Conservation (phyloP, 2,113 vertebrate species). For the Indicator maculatus region DNA sequence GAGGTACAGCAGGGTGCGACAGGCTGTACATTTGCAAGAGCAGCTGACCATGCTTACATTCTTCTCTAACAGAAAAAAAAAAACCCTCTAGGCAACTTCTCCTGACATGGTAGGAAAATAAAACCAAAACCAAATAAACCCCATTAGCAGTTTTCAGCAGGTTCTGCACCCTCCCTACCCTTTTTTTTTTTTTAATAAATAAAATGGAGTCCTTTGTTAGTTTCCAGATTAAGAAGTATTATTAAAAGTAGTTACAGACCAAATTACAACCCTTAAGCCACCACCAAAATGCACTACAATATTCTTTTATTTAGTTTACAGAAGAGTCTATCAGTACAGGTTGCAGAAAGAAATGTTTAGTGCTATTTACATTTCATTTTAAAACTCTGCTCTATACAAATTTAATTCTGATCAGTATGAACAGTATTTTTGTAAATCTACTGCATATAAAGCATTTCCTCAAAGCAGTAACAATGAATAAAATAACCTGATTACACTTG, state of each 20-base stretch:
- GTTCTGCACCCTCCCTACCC: neutral
- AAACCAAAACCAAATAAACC: neutral
- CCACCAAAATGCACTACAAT: constrained; percentile 83
- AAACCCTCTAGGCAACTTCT: neutral
- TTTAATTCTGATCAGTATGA: constrained; percentile 98
- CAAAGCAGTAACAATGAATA: constrained; percentile 85
- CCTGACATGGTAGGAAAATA: neutral
- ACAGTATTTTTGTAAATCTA: constrained; percentile 89
- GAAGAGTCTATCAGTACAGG: constrained; percentile 92
- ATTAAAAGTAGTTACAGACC: neutral
- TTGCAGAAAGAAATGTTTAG: constrained; percentile 91
- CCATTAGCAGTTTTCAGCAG: neutral
- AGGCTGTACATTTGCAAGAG: neutral
- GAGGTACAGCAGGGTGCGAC: neutral
- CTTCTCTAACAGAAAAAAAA: neutral
- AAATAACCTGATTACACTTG: constrained; percentile 82
- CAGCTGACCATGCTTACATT: neutral
- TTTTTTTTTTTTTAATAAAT: neutral
- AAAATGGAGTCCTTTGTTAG: neutral
- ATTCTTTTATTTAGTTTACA: constrained; percentile 96
- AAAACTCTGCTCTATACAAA: constrained; percentile 97
- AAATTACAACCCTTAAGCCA: constrained; percentile 56
- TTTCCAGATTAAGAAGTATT: neutral
- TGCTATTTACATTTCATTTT: constrained; percentile 97
- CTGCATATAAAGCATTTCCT: constrained; percentile 90